Conservation (phyloP, 1,140 invertebrate genomes). For the Drosophila pallidifrons region DNA sequence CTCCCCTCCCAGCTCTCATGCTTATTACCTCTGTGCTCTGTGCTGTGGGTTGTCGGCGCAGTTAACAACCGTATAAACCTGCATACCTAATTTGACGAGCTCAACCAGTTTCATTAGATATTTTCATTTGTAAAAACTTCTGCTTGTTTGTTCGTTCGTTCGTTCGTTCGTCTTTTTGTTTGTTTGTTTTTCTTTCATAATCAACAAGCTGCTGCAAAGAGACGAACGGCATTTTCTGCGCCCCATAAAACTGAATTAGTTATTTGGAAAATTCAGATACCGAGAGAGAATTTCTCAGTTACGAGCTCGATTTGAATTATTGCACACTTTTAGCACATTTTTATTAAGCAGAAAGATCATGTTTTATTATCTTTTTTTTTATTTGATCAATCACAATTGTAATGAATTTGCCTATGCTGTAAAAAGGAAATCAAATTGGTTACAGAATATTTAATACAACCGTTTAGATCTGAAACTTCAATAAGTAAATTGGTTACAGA, state of each 20-base stretch:
- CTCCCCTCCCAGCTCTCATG: not conserved
- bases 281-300: too few species aligned
- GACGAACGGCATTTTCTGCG: not conserved
- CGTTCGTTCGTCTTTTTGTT: not conserved
- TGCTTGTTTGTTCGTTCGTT: not conserved
- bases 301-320: too few species aligned
- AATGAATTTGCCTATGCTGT: too few species aligned
- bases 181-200: constrained; percentile 9
- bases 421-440: too few species aligned
- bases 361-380: too few species aligned
- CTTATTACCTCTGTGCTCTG: too few species aligned
- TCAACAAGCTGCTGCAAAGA: not conserved
- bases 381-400: too few species aligned
- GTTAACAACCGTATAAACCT: constrained; percentile 32
- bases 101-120: constrained; percentile 27
- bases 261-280: not conserved
- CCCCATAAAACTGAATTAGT: not conserved
- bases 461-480: too few species aligned
- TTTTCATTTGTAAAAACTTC: constrained; percentile 9
- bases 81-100: constrained; percentile 26
- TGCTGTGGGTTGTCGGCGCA: not conserved
- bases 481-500: too few species aligned
- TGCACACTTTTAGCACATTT: too few species aligned
- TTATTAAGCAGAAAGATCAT: too few species aligned
- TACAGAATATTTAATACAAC: too few species aligned